A percentile compares a stretch with the other conserved stretches of the same genome.
phyloP scores from a whole-genome alignment of 2,888 invertebrate genomes.

The Papilio gigon region DNA sequence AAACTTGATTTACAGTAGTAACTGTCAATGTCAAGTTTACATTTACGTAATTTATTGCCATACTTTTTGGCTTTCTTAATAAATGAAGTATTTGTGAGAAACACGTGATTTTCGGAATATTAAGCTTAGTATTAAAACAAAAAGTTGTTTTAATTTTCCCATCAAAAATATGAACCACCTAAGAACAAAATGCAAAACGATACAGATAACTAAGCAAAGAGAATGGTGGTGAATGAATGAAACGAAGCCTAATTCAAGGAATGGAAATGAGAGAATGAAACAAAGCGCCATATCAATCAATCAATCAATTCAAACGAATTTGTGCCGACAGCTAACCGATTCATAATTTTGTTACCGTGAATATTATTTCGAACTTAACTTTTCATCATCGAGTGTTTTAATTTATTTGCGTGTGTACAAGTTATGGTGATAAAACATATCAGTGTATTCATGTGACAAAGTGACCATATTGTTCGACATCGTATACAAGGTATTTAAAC shows the following conservation, averaged over 20 bases:
- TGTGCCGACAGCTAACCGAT: slow-evolving; percentile 58
- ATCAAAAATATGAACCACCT: not conserved
- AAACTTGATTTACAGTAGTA: not conserved
- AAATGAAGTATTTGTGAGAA: not conserved
- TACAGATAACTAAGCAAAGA: not conserved
- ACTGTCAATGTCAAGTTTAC: not conserved
- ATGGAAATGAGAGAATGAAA: slow-evolving; percentile 39
- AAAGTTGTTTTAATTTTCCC: not conserved
- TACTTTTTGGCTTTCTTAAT: not conserved
- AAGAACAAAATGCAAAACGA: not conserved
- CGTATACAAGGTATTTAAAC: slow-evolving; percentile 37
- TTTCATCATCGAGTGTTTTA: slow-evolving; percentile 6
- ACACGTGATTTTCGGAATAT: not conserved
- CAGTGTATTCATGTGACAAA: slow-evolving; percentile 39
- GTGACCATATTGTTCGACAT: slow-evolving; percentile 40
- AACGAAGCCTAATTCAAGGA: slow-evolving; percentile 30
- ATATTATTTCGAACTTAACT: slow-evolving; percentile 35
- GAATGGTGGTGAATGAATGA: slow-evolving; percentile 39
- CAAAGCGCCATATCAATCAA: slow-evolving; percentile 51
- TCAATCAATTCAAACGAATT: slow-evolving; percentile 65
- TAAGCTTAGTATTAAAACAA: not conserved
- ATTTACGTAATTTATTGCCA: slow-evolving; percentile 6
- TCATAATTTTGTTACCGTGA: slow-evolving; percentile 33
- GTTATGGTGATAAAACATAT: slow-evolving; percentile 20
- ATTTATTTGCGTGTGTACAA: slow-evolving; percentile 19